Conservation (phyloP, 2,888 invertebrate genomes). For the Flexamia atlantica region DNA sequence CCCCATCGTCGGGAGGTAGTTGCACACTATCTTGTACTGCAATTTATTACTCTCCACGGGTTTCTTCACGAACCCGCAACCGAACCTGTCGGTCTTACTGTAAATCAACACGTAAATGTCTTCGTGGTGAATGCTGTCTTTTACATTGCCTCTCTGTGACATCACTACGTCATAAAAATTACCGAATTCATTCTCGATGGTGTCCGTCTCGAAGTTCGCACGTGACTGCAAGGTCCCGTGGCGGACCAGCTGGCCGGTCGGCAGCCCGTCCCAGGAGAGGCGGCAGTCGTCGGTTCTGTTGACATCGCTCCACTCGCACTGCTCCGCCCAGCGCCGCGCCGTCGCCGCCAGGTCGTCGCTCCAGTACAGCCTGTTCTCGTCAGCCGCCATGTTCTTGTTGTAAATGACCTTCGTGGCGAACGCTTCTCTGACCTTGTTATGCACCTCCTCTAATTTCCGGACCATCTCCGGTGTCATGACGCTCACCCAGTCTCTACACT, state of each 20-base stretch:
- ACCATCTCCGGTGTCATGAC: background rate
- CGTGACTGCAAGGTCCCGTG: no score
- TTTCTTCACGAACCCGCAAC: no score
- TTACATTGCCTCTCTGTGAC: no score
- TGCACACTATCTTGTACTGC: constrained; percentile 1
- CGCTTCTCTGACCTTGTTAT: background rate
- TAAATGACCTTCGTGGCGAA: background rate
- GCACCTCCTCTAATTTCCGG: background rate
- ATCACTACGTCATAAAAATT: no score
- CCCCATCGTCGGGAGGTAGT: background rate
- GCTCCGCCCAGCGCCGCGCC: constrained; percentile 6
- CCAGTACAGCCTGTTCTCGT: background rate
- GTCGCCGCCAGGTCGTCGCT: background rate
- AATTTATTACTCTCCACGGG: no score
- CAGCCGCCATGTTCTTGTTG: background rate
- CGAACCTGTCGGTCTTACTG: no score
- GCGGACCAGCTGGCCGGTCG: no score
- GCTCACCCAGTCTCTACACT: background rate
- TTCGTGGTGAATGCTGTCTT: no score
- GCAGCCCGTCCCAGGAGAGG: background rate
- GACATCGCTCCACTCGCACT: background rate
- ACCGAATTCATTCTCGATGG: no score
- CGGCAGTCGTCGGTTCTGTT: background rate
- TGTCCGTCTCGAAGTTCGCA: background rate
- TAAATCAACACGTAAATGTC: no score